Evolutionary conservation across 2,888 invertebrate species (phyloP), one percentile per base, ranked within the genome.

Genomic region (Phyllotreta striolata): DNA sequence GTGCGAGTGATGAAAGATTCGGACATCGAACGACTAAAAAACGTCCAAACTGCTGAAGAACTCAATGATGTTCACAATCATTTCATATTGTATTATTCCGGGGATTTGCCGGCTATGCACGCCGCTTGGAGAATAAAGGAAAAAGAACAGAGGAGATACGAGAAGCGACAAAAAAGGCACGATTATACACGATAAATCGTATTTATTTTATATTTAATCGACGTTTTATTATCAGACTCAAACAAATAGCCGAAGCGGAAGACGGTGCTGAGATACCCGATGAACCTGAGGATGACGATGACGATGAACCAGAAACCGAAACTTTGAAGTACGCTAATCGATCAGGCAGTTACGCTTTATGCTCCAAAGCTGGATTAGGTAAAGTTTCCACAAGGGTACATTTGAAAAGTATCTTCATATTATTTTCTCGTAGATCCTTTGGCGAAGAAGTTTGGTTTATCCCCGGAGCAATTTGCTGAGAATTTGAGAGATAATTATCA

Each of bases 401-500:
- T n/a, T 44, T 7, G 5, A 7, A 6, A 44, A 13, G 6, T 9
- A 44, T 44, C 34, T 24, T 13, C 6, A 13, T 47, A 6, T 47
- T 60, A 40, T 56, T 46, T 39, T 37, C 24, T 24, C 2, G 4
- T 4, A 89, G 92, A 89, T 74, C 89, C 90, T 0, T 85, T 98
- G 47, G 94, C 94, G 1, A 92, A 92, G 78, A 91, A 91, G 78
- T 98, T 98, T 81, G 98, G 98, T 66, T 83, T 99, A 56, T 89
- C 91, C 0, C 95, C 98, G 0, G 95, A 96, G 78, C 92, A 98
- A 81, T 97, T 96, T 80, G 96, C 96, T 0, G 97, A 98, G 83
- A 98, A 99, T 83, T 85, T 98, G 6, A 88, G 96, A 0, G 97
- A 98, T 77, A 95, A 96, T 80, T 98, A 98, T 80, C 95, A 95